Conservation (phyloP, 2,113 vertebrate genomes). For the Lepidothrix coronata region DNA sequence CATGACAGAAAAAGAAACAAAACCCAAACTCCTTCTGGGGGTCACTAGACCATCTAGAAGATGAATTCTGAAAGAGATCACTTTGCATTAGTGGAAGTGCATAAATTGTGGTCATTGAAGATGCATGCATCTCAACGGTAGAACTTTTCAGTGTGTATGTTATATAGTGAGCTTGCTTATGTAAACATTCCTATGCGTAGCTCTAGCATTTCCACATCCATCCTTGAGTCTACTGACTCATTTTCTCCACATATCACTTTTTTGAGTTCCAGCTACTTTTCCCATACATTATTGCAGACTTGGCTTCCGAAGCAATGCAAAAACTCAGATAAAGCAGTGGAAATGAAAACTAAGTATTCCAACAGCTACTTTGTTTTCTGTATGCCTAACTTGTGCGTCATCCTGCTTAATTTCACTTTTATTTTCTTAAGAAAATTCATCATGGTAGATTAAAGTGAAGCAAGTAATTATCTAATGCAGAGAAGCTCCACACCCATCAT, state of each 20-base stretch:
- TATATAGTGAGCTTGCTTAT: background rate
- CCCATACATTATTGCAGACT: background rate
- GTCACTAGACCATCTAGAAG: background rate
- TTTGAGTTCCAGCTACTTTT: background rate
- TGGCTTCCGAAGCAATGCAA: background rate
- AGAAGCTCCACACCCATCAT: background rate
- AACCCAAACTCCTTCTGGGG: background rate
- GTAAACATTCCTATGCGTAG: background rate
- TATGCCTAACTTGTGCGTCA: background rate
- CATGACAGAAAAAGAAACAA: slow-evolving; percentile 9
- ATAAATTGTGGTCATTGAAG: background rate
- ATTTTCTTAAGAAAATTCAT: background rate
- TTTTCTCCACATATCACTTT: background rate
- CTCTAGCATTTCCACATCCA: background rate
- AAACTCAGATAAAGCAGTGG: background rate
- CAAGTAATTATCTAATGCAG: background rate
- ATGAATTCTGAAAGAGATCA: background rate
- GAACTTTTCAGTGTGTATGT: background rate
- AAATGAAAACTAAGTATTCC: background rate
- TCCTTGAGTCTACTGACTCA: background rate
- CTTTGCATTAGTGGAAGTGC: background rate
- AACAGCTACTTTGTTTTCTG: background rate
- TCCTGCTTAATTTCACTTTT: background rate
- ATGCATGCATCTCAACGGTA: background rate
- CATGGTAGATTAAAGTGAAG: background rate